Percentiles rank a stretch among this genome's conserved stretches.
Evolutionary conservation across 2,888 invertebrate species (phyloP).

Genomic region (Latrodectus hesperus): DNA sequence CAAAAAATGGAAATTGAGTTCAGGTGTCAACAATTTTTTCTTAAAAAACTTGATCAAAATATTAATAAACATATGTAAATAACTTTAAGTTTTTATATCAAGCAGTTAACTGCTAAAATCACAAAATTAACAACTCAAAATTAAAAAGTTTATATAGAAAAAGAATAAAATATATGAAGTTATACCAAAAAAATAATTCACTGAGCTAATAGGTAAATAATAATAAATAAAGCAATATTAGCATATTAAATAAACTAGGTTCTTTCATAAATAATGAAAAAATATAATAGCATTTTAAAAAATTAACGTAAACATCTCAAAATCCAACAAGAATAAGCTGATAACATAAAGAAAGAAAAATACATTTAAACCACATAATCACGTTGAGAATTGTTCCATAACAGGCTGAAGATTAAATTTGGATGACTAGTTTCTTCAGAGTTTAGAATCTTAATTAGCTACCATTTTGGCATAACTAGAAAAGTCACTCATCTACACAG

Average conservation of each 20-base stretch:
- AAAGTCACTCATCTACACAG: conserved; percentile 20
- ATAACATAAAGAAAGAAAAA: conserved; percentile 12
- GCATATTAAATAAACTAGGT: neutral
- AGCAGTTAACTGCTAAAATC: no score
- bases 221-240: neutral
- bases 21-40: no score
- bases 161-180: no score
- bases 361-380: conserved; percentile 1
- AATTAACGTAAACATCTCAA: neutral
- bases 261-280: neutral
- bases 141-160: no score
- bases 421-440: conserved; percentile 53
- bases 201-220: no score
- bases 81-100: no score
- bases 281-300: neutral
- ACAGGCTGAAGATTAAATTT: conserved; percentile 54
- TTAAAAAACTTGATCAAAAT: no score
- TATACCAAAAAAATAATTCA: no score
- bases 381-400: neutral
- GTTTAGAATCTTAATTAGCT: conserved; percentile 34
- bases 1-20: no score
- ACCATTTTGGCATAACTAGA: conserved; percentile 38
- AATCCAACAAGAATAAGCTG: neutral
- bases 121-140: no score
- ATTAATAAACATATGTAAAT: no score